These are phyloP conservation scores for Drosophila ananassae DNA, from an alignment of 1,140 invertebrate species.

Conservation along the genomic window DNA sequence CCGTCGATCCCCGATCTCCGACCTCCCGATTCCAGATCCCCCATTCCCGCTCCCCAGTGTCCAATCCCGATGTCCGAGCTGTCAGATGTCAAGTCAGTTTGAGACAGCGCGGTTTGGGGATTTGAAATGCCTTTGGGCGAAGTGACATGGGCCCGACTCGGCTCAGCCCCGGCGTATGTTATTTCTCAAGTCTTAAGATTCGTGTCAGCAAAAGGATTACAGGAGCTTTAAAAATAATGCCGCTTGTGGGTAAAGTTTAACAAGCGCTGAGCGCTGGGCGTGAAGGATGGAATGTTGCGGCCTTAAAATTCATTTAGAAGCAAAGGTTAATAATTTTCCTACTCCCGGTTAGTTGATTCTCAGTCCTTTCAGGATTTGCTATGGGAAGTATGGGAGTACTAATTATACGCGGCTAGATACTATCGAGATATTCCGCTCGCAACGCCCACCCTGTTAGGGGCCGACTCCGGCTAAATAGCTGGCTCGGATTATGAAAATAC, in stretches of 20 bases:
- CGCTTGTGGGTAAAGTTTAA: conserved; percentile 42
- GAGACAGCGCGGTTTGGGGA: conserved; percentile 46
- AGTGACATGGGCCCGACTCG: conserved; percentile 27
- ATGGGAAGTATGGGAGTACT: no score
- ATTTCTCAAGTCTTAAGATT: conserved; percentile 67
- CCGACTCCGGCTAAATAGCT: background rate
- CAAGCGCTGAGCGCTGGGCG: conserved; percentile 27
- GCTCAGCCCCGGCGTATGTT: conserved; percentile 37
- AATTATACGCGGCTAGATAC: background rate
- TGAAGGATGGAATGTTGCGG: conserved; percentile 15
- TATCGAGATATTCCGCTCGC: background rate
- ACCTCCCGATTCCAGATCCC: background rate
- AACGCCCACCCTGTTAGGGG: conserved; percentile 49
- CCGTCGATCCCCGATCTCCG: background rate
- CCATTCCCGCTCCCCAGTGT: background rate
- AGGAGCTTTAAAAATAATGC: conserved; percentile 71
- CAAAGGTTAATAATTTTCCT: background rate
- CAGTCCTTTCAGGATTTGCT: background rate
- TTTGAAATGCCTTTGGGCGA: conserved; percentile 35
- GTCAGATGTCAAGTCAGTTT: conserved; percentile 74
- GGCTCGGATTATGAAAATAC: background rate
- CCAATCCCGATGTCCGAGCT: conserved; percentile 16
- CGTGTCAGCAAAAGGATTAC: conserved; percentile 80
- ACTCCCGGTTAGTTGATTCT: background rate
- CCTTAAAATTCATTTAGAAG: background rate